phyloP scores from a whole-genome alignment of 2,888 invertebrate species.

The Ditylenchus weischeri region DNA sequence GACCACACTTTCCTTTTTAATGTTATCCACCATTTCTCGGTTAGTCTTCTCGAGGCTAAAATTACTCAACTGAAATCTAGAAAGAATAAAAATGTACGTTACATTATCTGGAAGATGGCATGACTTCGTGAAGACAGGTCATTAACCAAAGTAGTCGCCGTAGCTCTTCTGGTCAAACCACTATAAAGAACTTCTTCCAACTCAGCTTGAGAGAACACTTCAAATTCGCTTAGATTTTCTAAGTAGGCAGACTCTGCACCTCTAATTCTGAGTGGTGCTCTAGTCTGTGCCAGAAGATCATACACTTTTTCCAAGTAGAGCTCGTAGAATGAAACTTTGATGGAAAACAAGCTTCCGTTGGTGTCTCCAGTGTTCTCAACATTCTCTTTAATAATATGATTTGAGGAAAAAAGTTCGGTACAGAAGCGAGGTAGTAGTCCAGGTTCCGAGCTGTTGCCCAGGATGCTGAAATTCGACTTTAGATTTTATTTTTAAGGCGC shows the following conservation, averaged over 20 bases:
- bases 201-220: constrained; percentile 17
- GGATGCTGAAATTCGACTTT: constrained; percentile 22
- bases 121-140: constrained; percentile 64
- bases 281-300: constrained; percentile 20
- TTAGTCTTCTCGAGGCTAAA: constrained; percentile 17
- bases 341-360: too few species aligned
- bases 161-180: constrained; percentile 65
- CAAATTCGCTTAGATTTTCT: constrained; percentile 23
- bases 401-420: constrained; percentile 15
- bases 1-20: neutral
- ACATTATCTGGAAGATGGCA: constrained; percentile 56
- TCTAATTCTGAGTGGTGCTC: constrained; percentile 21
- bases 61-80: neutral
- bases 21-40: constrained; percentile 2
- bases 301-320: constrained; percentile 33
- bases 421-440: constrained; percentile 30
- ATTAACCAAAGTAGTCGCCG: constrained; percentile 74
- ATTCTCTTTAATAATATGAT: neutral
- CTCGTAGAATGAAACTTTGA: constrained; percentile 27
- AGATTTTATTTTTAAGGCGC: too few species aligned
- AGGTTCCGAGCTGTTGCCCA: constrained; percentile 20
- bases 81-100: neutral
- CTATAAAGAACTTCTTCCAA: constrained; percentile 14
- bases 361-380: neutral
- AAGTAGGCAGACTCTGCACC: constrained; percentile 28